Evolutionary conservation across 2,113 vertebrate genomes (phyloP).

Genomic region (Hyaena hyaena): DNA sequence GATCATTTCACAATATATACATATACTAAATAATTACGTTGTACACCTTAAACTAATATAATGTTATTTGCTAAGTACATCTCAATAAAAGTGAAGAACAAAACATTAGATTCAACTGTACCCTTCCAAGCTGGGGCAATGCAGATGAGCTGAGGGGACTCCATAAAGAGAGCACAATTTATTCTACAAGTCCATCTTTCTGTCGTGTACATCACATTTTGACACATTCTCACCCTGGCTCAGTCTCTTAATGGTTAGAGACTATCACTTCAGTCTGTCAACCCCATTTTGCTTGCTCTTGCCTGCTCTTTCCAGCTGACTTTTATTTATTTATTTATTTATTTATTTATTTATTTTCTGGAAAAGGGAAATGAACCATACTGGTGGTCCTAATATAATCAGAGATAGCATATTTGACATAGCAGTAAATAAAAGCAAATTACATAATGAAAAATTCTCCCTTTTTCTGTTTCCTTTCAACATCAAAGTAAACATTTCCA

Average conservation of each 20-base stretch:
- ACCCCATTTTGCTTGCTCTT: not conserved
- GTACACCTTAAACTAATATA: not conserved
- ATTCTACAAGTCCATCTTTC: not conserved
- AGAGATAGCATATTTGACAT: not conserved
- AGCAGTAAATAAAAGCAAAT: not conserved
- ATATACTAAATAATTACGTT: not conserved
- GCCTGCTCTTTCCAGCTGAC: not conserved
- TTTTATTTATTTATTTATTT: not conserved
- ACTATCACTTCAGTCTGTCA: not conserved
- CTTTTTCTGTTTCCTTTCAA: not conserved
- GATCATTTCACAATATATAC: not conserved
- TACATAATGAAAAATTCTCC: not conserved
- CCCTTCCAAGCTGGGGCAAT: not conserved
- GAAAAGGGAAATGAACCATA: not conserved
- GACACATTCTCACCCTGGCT: not conserved
- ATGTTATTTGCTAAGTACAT: not conserved
- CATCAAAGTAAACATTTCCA: not conserved
- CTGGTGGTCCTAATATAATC: not conserved
- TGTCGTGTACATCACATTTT: not conserved
- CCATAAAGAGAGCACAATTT: not conserved
- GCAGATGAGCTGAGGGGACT: not conserved
- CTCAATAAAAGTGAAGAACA: not conserved
- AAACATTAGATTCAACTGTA: not conserved
- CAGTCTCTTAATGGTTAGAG: not conserved
- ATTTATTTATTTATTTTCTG: not conserved